Conservation (phyloP, 2,113 vertebrate genomes). For the Alligator sinensis region DNA sequence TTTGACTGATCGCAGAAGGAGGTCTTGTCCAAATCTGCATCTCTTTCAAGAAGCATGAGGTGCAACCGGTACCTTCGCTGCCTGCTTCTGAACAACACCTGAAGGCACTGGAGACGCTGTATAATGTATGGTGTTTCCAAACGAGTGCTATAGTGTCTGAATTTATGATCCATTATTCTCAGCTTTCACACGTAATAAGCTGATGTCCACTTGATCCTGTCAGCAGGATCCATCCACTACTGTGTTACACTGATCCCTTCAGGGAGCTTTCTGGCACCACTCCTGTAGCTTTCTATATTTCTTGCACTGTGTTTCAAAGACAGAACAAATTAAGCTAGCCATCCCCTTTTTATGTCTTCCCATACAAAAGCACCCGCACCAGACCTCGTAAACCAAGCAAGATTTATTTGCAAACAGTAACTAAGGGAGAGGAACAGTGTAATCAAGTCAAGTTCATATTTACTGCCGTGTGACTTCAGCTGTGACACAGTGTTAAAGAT, state of each 20-base stretch:
- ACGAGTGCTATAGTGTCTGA: neutral
- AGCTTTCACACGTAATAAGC: neutral
- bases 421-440: neutral
- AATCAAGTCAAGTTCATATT: constrained; percentile 32
- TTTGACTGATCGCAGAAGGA: constrained; percentile 5
- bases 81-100: constrained; percentile 26
- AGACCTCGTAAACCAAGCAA: neutral
- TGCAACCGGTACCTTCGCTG: neutral
- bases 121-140: constrained; percentile 29
- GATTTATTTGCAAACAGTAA: neutral
- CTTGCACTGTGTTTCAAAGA: neutral
- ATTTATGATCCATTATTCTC: constrained; percentile 23
- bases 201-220: too few species aligned
- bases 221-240: neutral
- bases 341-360: constrained; percentile 6
- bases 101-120: neutral
- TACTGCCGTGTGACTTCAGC: constrained; percentile 29
- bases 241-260: neutral
- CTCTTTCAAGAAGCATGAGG: neutral
- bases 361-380: neutral
- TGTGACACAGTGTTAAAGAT: constrained; percentile 1
- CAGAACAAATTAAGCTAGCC: neutral
- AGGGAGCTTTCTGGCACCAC: neutral
- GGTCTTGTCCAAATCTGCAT: constrained; percentile 25
- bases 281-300: constrained; percentile 1